Conservation (phyloP, 2,113 vertebrate species). For the Callospermophilus lateralis region DNA sequence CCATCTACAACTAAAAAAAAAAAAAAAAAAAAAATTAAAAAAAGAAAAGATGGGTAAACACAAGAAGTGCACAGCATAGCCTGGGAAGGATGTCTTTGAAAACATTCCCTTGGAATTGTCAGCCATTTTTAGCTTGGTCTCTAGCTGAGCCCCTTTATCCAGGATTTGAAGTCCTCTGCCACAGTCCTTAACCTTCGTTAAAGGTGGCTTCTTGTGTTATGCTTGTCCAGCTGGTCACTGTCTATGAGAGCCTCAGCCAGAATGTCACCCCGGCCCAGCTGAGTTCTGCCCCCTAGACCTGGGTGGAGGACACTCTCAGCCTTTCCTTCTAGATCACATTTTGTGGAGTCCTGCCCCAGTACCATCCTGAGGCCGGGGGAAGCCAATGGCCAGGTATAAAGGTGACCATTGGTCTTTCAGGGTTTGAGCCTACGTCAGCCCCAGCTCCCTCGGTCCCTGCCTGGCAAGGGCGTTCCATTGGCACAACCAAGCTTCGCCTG, state of each 20-base stretch:
- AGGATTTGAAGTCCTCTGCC: neutral
- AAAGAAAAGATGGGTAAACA: too few relatives aligned
- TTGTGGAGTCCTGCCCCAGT: neutral
- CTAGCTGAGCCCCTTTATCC: neutral
- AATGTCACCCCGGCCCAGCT: neutral
- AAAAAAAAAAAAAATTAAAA: too few relatives aligned
- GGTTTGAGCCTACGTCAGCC: conserved; percentile 94
- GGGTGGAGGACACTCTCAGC: neutral
- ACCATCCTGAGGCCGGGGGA: too few relatives aligned
- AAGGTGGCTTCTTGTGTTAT: neutral
- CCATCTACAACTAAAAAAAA: too few relatives aligned
- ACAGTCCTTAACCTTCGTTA: neutral
- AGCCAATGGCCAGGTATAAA: neutral
- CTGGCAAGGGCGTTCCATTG: conserved; percentile 99
- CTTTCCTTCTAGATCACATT: neutral
- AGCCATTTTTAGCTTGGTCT: neutral
- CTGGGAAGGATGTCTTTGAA: neutral
- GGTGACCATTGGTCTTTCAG: conserved; percentile 85
- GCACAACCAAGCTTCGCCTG: conserved; percentile 97
- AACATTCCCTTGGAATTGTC: neutral
- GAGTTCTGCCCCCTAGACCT: neutral
- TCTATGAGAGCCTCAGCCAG: neutral
- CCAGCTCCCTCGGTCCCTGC: conserved; percentile 96
- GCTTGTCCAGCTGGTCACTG: neutral
- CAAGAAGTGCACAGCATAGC: accelerated